Conservation (phyloP, 1,140 invertebrate species). For the Drosophila varians region DNA sequence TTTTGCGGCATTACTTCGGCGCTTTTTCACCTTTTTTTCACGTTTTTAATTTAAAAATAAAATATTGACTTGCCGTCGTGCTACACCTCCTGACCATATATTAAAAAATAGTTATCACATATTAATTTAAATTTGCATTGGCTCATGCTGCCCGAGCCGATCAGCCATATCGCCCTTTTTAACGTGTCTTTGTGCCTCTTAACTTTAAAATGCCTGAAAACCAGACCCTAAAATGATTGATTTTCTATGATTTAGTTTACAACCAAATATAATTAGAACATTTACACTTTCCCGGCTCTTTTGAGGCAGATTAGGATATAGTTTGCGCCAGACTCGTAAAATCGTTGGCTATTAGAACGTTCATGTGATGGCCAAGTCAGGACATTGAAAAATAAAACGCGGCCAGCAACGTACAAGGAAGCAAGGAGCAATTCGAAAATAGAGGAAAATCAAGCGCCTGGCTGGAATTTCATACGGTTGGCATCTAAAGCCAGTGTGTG, state of each 20-base stretch:
- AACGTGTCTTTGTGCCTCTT: not conserved
- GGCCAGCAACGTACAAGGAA: slow-evolving; percentile 42
- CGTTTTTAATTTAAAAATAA: slow-evolving; percentile 62
- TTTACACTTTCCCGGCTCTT: too few relatives aligned
- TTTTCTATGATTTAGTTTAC: too few relatives aligned
- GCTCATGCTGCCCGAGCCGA: not conserved
- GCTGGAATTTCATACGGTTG: slow-evolving; percentile 77
- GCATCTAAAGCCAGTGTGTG: slow-evolving; percentile 19
- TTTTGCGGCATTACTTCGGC: slow-evolving; percentile 43
- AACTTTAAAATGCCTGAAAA: not conserved
- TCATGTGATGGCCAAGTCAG: slow-evolving; percentile 69
- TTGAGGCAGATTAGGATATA: slow-evolving; percentile 25
- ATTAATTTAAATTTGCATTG: slow-evolving; percentile 53
- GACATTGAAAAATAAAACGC: slow-evolving; percentile 79
- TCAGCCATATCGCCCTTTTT: not conserved
- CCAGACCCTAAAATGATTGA: not conserved
- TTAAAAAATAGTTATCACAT: slow-evolving; percentile 52
- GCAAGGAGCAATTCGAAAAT: slow-evolving; percentile 45
- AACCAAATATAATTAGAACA: too few relatives aligned
- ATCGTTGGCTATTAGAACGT: slow-evolving; percentile 78
- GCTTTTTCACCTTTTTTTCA: slow-evolving; percentile 30
- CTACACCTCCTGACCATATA: slow-evolving; percentile 12
- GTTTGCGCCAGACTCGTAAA: slow-evolving; percentile 74
- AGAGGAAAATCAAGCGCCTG: slow-evolving; percentile 71
- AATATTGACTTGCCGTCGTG: slow-evolving; percentile 42